A percentile compares a stretch with the other conserved stretches of the same genome.
These are phyloP conservation scores for Pantherophis alleghaniensis DNA, from an alignment of 2,797 vertebrate genomes.

Conservation along the genomic window DNA sequence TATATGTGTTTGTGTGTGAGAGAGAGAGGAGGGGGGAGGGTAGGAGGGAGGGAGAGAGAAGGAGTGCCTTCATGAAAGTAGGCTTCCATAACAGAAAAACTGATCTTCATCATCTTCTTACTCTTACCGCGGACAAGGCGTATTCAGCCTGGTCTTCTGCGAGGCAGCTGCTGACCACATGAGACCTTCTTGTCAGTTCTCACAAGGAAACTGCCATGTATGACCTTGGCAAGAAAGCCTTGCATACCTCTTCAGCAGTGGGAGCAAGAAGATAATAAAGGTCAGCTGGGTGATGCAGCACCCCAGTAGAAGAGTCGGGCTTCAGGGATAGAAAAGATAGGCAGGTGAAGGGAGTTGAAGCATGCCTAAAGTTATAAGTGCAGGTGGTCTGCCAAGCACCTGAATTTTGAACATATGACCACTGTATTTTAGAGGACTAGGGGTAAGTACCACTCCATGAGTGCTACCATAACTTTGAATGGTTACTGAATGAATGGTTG, in stretches of 20 bases:
- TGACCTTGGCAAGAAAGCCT: neutral
- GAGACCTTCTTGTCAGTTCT: neutral
- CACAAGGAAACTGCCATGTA: neutral
- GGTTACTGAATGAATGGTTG: neutral
- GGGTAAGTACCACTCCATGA: neutral
- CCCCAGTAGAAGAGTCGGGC: neutral
- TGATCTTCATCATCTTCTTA: neutral
- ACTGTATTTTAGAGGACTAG: neutral
- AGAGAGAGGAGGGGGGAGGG: rapidly evolving
- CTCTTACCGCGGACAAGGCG: neutral
- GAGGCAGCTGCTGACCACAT: neutral
- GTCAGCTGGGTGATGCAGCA: neutral
- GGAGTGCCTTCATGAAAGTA: neutral
- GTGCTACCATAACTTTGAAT: neutral
- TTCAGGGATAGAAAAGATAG: neutral
- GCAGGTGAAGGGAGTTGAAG: neutral
- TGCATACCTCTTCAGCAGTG: neutral
- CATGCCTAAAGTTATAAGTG: neutral
- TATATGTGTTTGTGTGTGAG: neutral
- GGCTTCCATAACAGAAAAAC: neutral
- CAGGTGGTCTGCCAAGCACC: neutral
- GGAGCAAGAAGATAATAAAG: neutral
- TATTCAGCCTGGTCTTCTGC: neutral
- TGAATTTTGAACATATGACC: neutral
- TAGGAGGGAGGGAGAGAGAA: neutral